A percentile compares a stretch with the other conserved stretches of the same genome.
These are phyloP conservation scores for Scomber scombrus DNA, from an alignment of 2,113 vertebrate species.

Conservation along the genomic window DNA sequence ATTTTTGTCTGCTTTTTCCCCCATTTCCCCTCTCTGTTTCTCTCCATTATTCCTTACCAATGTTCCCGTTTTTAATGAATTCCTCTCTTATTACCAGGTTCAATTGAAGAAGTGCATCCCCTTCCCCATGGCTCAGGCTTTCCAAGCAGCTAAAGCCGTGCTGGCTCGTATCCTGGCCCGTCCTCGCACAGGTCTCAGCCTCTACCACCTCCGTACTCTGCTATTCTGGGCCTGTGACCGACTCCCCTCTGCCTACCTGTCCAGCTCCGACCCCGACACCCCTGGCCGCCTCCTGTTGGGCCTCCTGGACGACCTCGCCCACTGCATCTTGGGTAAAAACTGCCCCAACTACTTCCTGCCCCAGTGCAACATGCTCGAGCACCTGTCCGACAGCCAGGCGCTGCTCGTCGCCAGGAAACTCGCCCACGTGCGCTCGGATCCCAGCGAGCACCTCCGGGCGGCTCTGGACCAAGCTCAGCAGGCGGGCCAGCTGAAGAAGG, in stretches of 20 bases:
- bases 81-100: constrained; percentile 66
- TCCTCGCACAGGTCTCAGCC: constrained; percentile 84
- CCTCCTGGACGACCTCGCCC: constrained; percentile 88
- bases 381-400: constrained; percentile 80
- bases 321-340: constrained; percentile 87
- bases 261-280: constrained; percentile 80
- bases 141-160: constrained; percentile 88
- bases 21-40: not conserved
- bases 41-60: not conserved
- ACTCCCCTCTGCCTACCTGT: constrained; percentile 86
- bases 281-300: constrained; percentile 88
- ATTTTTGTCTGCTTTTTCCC: not conserved
- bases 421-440: constrained; percentile 87
- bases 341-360: constrained; percentile 91
- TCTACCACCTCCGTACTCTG: constrained; percentile 89
- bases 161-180: constrained; percentile 87
- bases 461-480: constrained; percentile 89
- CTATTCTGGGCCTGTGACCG: constrained; percentile 92
- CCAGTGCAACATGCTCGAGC: constrained; percentile 88
- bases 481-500: constrained; percentile 85
- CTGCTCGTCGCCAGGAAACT: constrained; percentile 85
- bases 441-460: constrained; percentile 85
- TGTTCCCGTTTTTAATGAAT: not conserved
- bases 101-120: constrained; percentile 90
- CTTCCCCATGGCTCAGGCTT: constrained; percentile 87